phyloP scores from a whole-genome alignment of 2,113 vertebrate species.

The Rhea americana region DNA sequence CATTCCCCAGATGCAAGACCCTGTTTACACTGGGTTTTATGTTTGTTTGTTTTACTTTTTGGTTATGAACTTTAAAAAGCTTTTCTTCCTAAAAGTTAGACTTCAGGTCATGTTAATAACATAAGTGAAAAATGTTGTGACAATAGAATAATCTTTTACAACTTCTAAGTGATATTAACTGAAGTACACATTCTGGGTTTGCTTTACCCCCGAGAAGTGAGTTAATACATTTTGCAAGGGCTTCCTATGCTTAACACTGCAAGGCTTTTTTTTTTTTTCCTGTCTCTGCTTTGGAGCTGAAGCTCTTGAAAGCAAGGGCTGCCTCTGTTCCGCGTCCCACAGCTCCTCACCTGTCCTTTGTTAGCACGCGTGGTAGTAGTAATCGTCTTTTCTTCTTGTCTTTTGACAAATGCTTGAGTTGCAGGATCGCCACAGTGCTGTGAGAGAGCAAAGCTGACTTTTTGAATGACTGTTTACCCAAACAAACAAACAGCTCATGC shows the following conservation, averaged over 20 bases:
- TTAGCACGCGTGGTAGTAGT: background rate
- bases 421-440: background rate
- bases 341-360: background rate
- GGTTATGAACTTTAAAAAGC: background rate
- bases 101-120: background rate
- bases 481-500: background rate
- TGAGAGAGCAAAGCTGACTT: background rate
- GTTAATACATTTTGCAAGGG: background rate
- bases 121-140: background rate
- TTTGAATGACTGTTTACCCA: constrained; percentile 2
- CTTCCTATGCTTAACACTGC: background rate
- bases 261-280: constrained; percentile 26
- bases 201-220: background rate
- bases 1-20: constrained; percentile 33
- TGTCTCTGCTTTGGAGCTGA: background rate
- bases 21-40: background rate
- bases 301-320: background rate
- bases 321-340: background rate
- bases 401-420: background rate
- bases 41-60: background rate
- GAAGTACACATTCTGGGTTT: background rate
- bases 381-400: background rate
- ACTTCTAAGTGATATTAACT: background rate
- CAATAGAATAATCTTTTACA: background rate
- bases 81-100: background rate